phyloP scores from a whole-genome alignment of 2,113 vertebrate genomes.

The Chitala chitala region DNA sequence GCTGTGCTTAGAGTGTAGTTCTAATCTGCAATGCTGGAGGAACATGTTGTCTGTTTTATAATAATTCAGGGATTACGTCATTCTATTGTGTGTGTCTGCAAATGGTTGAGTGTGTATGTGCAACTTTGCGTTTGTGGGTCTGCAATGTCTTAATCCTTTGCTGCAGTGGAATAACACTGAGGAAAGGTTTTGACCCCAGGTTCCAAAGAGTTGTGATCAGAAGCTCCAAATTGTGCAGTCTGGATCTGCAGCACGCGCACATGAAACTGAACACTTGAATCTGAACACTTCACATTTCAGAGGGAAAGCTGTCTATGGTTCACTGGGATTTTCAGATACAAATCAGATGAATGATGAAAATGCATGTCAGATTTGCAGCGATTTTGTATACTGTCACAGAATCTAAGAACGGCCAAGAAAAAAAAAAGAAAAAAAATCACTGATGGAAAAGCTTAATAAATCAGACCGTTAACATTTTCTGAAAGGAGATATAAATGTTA shows the following conservation, averaged over 20 bases:
- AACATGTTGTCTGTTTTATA: constrained; percentile 28
- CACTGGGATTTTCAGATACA: neutral
- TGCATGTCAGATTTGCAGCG: neutral
- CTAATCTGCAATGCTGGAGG: constrained; percentile 32
- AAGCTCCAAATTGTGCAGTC: constrained; percentile 35
- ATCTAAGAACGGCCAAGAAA: neutral
- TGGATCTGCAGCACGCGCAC: constrained; percentile 2
- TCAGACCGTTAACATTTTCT: too few relatives aligned
- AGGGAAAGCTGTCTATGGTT: neutral
- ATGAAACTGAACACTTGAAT: neutral
- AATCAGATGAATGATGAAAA: neutral
- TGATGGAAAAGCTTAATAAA: neutral
- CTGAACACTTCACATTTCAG: neutral
- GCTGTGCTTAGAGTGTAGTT: constrained; percentile 9
- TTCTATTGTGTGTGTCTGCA: constrained; percentile 30
- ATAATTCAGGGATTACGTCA: constrained; percentile 58
- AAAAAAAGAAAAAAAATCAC: constrained; percentile 1
- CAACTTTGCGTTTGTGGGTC: neutral
- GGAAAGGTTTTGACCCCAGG: constrained; percentile 35
- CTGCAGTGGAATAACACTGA: constrained; percentile 33
- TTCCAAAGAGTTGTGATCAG: constrained; percentile 32
- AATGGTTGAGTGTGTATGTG: neutral
- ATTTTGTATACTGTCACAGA: neutral
- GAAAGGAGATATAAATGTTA: too few relatives aligned
- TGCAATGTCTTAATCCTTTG: constrained; percentile 30